These are phyloP conservation scores for Conger conger DNA, from an alignment of 2,113 vertebrate genomes.

Conservation along the genomic window DNA sequence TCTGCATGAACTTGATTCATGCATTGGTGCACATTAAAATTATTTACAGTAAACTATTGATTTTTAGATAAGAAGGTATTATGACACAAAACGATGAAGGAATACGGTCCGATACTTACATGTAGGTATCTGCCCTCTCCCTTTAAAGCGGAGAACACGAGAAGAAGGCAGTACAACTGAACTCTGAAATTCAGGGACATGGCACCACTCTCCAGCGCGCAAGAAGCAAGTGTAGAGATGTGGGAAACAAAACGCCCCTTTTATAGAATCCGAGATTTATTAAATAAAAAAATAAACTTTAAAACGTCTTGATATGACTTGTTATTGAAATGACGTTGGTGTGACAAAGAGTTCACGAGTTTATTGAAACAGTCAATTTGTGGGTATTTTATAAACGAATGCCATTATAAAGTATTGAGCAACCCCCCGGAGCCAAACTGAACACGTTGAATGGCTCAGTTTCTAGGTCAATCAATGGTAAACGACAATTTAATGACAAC, in stretches of 20 bases:
- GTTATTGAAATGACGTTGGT: constrained; percentile 63
- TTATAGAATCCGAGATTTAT: constrained; percentile 69
- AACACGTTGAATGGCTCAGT: neutral
- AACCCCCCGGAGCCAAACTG: neutral
- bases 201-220: constrained; percentile 49
- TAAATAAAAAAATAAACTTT: constrained; percentile 28
- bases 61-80: neutral
- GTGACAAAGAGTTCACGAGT: constrained; percentile 67
- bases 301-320: constrained; percentile 60
- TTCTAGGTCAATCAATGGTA: neutral
- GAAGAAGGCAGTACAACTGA: constrained; percentile 74
- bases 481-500: neutral
- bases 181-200: constrained; percentile 79
- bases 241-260: constrained; percentile 62
- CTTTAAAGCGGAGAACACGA: constrained; percentile 76
- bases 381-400: neutral
- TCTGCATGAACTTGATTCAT: no score
- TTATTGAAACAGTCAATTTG: constrained; percentile 3
- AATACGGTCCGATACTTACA: constrained; percentile 66
- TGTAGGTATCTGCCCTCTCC: constrained; percentile 81
- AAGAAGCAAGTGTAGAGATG: constrained; percentile 54
- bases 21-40: no score
- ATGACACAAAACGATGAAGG: neutral
- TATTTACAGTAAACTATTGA: no score
- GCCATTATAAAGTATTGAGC: constrained; percentile 6